These are phyloP conservation scores for Micoletzkya japonica DNA, from an alignment of 2,888 invertebrate species.

Conservation along the genomic window DNA sequence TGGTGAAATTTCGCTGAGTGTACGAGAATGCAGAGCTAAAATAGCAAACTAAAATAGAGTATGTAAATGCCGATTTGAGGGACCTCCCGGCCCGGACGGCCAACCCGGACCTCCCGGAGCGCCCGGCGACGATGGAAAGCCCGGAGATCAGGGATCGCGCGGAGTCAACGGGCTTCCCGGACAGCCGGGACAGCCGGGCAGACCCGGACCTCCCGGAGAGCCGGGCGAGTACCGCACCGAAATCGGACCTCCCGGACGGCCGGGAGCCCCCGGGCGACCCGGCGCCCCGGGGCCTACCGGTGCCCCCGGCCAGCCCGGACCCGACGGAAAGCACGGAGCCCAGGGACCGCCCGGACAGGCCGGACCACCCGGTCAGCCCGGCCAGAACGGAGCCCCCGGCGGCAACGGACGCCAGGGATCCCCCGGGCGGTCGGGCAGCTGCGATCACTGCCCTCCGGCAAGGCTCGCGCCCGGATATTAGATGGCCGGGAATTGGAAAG, in stretches of 20 bases:
- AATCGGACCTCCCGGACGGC: slow-evolving; percentile 54
- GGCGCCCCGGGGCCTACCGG: slow-evolving; percentile 55
- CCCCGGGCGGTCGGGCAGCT: slow-evolving; percentile 57
- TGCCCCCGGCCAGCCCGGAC: slow-evolving; percentile 45
- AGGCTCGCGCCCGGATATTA: slow-evolving; percentile 60
- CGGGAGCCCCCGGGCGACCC: slow-evolving; percentile 56
- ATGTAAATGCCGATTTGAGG: slow-evolving; percentile 38
- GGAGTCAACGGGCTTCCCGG: slow-evolving; percentile 77
- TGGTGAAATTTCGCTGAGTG: too few species aligned
- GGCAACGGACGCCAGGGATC: slow-evolving; percentile 39
- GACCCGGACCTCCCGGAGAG: slow-evolving; percentile 60
- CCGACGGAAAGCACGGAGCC: slow-evolving; percentile 47
- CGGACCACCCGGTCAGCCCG: slow-evolving; percentile 51
- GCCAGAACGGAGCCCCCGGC: slow-evolving; percentile 44
- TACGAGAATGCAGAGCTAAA: too few species aligned
- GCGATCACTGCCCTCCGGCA: slow-evolving; percentile 63
- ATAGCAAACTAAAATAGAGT: slow-evolving; percentile 24
- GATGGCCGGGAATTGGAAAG: too few species aligned
- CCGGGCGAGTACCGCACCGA: slow-evolving; percentile 60
- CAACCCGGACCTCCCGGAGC: slow-evolving; percentile 54
- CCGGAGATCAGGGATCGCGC: slow-evolving; percentile 61
- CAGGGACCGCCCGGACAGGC: slow-evolving; percentile 51
- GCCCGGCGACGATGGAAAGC: slow-evolving; percentile 58
- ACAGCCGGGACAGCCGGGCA: slow-evolving; percentile 63
- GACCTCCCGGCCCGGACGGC: slow-evolving; percentile 53